Evolutionary conservation across 2,797 vertebrate species (phyloP).

Genomic region (Apogon hyalosoma): DNA sequence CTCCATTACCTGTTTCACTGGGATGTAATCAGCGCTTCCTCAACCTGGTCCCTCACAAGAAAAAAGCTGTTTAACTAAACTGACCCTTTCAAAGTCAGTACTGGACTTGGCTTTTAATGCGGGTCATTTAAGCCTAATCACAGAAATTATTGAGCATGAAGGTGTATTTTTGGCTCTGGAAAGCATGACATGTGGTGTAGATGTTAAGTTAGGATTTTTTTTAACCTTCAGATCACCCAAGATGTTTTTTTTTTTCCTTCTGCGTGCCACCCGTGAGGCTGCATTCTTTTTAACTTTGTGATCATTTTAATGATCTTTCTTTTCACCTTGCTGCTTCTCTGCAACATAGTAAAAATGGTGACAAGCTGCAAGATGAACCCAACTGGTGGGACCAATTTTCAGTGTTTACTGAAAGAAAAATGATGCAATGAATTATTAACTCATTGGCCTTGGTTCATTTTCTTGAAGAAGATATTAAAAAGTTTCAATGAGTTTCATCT

Average conservation of each 20-base stretch:
- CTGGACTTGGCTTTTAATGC: constrained; percentile 7
- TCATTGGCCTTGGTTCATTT: too few relatives aligned
- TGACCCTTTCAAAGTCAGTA: constrained; percentile 21
- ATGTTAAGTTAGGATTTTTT: background rate
- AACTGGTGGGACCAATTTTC: background rate
- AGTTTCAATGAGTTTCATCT: too few relatives aligned
- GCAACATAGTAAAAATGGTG: constrained; percentile 2
- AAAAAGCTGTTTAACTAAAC: constrained; percentile 6
- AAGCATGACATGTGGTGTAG: constrained; percentile 8
- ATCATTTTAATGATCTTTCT: background rate
- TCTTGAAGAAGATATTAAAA: too few relatives aligned
- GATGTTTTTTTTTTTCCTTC: background rate
- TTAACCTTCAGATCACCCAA: too few relatives aligned
- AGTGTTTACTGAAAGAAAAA: too few relatives aligned
- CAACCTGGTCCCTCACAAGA: background rate
- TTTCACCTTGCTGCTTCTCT: background rate
- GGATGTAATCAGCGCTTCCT: background rate
- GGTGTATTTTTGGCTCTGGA: constrained; percentile 2
- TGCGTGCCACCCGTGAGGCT: background rate
- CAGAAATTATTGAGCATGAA: constrained; percentile 11
- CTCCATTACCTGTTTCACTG: background rate
- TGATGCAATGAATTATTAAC: too few relatives aligned
- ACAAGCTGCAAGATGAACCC: background rate
- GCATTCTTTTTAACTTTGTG: constrained; percentile 1
- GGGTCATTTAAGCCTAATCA: constrained; percentile 18